Base-by-base conservation (phyloP, 2,113 vertebrate genomes). In the Colinus virginianus region DNA sequence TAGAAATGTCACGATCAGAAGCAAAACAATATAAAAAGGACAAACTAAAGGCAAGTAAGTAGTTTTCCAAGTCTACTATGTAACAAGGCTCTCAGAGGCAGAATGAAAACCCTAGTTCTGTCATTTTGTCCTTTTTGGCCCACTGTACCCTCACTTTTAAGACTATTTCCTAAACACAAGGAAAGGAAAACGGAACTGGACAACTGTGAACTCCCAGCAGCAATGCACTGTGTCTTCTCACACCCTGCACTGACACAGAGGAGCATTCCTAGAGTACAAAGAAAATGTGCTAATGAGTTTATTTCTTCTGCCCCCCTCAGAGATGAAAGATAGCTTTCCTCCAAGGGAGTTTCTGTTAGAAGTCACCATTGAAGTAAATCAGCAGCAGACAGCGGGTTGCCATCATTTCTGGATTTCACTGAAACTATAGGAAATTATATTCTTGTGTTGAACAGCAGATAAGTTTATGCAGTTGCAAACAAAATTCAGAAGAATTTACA, bases 251-350 rank as follows among this genome's bases (percentile, higher is more conserved):
- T 89, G 61, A 82, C 76, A 72, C 14, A 64, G 84, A 80, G 80
- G 22, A 87, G 69, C 85, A 78, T 90, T 91, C 34, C 78, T 58
- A 75, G 53, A 38, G 34, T 79, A 84, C 87, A 95, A 86, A 92
- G 59, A 94, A 91, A 95, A 95, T 87, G 94, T 96, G 97, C 51
- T 95, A 97, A 96, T 95, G 88, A 96, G 90, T 30, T 93, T 93
- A 78, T 94, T 94, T 96, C 49, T 43, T 71, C 40, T 13, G 22
- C 49, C 26, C 32, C 7, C 3, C 59, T 55, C 55, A 42, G 59
- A 95, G 91, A 94, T 85, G 58, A 97, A 97, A 96, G 71, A 77
- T 6, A n/a, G 36, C 55, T 91, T 91, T 90, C 28, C 48, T 87
- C 84, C 91, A 95, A 74, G 59, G 67, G 69, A 93, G 64, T 40